phyloP scores from a whole-genome alignment of 2,113 vertebrate species.

The Sylvicapra grimmia region DNA sequence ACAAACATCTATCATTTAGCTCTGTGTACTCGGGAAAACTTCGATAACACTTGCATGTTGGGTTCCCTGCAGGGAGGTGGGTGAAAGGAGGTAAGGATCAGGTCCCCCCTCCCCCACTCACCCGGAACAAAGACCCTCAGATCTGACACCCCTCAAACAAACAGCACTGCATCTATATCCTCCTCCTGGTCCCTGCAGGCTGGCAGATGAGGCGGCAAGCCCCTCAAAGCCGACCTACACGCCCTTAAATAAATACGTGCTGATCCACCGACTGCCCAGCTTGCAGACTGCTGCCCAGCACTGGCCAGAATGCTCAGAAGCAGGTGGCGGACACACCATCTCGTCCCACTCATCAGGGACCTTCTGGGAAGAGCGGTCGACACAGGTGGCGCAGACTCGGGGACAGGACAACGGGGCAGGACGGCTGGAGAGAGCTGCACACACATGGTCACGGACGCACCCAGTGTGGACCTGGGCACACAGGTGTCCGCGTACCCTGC shows the following conservation, averaged over 20 bases:
- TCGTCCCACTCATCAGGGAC: neutral
- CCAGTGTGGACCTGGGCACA: too few relatives aligned
- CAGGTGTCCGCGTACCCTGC: neutral
- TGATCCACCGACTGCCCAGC: neutral
- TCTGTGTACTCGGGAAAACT: neutral
- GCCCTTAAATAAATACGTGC: neutral
- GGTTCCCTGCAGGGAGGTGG: neutral
- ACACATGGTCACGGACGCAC: rapidly evolving
- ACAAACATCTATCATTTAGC: too few relatives aligned
- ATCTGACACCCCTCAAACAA: neutral
- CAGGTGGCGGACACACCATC: neutral
- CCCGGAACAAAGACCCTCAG: neutral
- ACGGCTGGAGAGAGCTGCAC: neutral
- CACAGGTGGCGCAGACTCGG: neutral
- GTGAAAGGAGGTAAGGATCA: too few relatives aligned
- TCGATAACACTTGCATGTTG: neutral
- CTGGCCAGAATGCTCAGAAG: neutral
- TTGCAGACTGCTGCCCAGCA: neutral
- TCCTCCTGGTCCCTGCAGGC: neutral
- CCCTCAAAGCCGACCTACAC: neutral
- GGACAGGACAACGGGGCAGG: neutral
- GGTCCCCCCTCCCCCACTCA: rapidly evolving
- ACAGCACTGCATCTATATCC: rapidly evolving
- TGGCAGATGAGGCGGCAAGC: neutral
- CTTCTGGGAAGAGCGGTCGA: neutral